Evolutionary conservation across 2,113 vertebrate species (phyloP), one percentile per base, ranked within the genome.

Genomic region (Limanda limanda): DNA sequence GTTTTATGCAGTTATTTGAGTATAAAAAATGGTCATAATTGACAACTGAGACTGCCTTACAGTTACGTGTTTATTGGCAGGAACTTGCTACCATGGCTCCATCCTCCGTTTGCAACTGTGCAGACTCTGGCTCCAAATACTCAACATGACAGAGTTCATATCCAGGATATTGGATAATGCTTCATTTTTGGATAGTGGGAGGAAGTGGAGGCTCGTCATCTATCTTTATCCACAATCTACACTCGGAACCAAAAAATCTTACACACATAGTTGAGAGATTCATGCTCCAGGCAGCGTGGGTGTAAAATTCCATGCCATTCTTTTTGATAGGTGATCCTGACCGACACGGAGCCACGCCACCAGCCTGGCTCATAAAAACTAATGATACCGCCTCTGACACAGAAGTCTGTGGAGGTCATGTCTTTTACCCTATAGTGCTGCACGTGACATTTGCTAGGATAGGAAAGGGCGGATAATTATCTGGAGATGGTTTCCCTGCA

Each of bases 391-490:
- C 31, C 37, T 5, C 57, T 71, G 59, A 48, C 55, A 27, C 0
- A 23, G 48, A 58, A 56, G 54, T 55, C 54, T 24, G 23, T 71
- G 47, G 61, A 72, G 71, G 47, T 31, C 60, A 58, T 48, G 35
- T 74, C 68, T 51, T 67, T 68, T n/a, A 56, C 6, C 48, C 4
- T 17, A 2, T 40, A 18, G 45, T 23, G 23, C 58, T 40, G 27
- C 4, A 2, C 57, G 52, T 60, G 24, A 13, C 68, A 21, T 61
- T 69, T 63, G 31, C 71, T 55, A 56, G 68, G 8, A 21, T 40
- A 37, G 74, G 58, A 79, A 64, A 79, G 27, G 3, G 37, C 4
- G 0, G 58, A 11, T 83, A 56, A 62, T 79, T 48, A 67, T 68
- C 54, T 45, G 52, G 58, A 55, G 74, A 73, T 65, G 45, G 21